A percentile compares a stretch with the other conserved stretches of the same genome.
Evolutionary conservation across 2,797 vertebrate genomes (phyloP).

Genomic region (Anguilla megastoma): DNA sequence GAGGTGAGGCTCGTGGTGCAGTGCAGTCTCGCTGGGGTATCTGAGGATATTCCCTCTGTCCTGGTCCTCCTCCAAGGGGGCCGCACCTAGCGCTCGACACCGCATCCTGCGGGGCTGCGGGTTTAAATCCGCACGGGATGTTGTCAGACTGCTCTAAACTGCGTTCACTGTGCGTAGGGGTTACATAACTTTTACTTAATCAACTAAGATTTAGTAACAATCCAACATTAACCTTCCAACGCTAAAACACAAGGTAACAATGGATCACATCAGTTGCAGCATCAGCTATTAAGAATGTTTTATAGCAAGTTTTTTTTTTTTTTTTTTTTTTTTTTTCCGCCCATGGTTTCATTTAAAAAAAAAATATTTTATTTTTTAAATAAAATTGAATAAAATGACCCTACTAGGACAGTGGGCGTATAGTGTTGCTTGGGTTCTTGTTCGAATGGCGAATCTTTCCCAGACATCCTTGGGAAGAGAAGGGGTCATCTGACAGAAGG

Average conservation of each 20-base stretch:
- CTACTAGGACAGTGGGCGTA: background rate
- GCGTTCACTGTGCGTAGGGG: background rate
- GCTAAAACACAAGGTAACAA: no score
- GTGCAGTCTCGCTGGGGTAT: background rate
- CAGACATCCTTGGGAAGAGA: background rate
- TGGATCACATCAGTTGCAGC: background rate
- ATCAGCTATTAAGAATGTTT: background rate
- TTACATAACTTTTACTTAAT: background rate
- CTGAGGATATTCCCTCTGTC: background rate
- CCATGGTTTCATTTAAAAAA: background rate
- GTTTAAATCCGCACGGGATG: background rate
- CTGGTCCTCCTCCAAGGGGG: background rate
- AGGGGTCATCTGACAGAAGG: slow-evolving; percentile 13
- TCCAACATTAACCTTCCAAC: background rate
- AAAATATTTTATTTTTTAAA: background rate
- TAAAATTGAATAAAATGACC: background rate
- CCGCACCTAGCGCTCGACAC: background rate
- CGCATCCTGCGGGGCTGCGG: background rate
- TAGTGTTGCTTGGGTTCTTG: background rate
- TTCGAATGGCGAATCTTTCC: background rate
- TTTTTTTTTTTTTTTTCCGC: no score
- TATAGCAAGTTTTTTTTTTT: background rate
- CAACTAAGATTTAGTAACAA: background rate
- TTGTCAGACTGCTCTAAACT: background rate
- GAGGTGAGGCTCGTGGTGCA: slow-evolving; percentile 3